Percentiles rank a stretch among this genome's conserved stretches.
Conservation (phyloP, 2,888 invertebrate genomes). For the Aleiodes alternator region DNA sequence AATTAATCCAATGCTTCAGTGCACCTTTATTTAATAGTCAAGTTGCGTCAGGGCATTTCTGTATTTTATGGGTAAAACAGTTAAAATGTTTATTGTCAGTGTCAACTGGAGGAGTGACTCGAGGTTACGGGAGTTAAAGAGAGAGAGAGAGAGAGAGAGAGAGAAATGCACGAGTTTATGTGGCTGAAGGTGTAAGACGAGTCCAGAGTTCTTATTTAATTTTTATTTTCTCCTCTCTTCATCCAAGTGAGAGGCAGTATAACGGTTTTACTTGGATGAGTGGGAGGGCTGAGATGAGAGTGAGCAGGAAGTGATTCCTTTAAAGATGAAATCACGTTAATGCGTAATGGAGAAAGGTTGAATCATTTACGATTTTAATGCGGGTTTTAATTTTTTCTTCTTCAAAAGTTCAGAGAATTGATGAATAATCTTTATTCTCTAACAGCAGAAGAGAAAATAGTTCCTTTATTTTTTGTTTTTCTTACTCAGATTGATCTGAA, state of each 20-base stretch:
- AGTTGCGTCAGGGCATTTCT: neutral
- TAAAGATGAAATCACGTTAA: constrained; percentile 32
- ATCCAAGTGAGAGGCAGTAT: constrained; percentile 22
- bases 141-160: constrained; percentile 12
- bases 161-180: constrained; percentile 31
- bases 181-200: constrained; percentile 25
- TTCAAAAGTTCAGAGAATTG: too few species aligned
- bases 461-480: too few species aligned
- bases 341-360: constrained; percentile 5
- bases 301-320: constrained; percentile 29
- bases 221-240: neutral
- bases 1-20: too few species aligned
- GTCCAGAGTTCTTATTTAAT: constrained; percentile 5
- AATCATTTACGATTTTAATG: neutral
- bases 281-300: constrained; percentile 29
- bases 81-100: constrained; percentile 35
- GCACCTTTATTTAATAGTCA: constrained; percentile 13
- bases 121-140: constrained; percentile 28
- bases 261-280: constrained; percentile 14
- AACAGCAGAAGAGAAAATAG: too few species aligned
- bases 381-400: too few species aligned
- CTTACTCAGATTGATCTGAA: too few species aligned
- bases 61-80: constrained; percentile 15
- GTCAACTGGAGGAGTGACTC: constrained; percentile 31
- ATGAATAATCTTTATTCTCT: too few species aligned